Conservation (phyloP, 2,888 invertebrate species). For the Brenthis ino region DNA sequence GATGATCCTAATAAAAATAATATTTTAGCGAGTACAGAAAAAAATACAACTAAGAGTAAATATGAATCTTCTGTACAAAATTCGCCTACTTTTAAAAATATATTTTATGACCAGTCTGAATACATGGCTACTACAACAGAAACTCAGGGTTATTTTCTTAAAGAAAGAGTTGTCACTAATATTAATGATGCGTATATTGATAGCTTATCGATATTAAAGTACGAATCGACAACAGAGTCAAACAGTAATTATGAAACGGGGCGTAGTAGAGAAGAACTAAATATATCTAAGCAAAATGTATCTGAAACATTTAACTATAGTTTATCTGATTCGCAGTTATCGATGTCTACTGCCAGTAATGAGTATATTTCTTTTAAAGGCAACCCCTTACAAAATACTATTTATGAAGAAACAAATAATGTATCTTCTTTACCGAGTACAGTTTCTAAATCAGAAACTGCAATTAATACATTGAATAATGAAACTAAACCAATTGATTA, state of each 20-base stretch:
- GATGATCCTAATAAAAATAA: no score
- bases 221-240: no score
- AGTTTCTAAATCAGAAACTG: no score
- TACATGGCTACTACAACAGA: background rate
- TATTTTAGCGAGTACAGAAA: background rate
- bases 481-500: no score
- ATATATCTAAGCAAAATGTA: background rate
- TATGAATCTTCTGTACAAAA: background rate
- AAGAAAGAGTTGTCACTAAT: background rate
- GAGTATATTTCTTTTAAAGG: no score
- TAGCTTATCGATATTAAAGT: background rate
- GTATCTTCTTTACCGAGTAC: no score
- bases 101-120: background rate
- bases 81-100: background rate
- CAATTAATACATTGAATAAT: no score
- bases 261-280: background rate
- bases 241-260: background rate
- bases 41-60: background rate
- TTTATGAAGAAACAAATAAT: no score
- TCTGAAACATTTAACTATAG: no score
- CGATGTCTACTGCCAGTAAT: no score
- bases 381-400: no score
- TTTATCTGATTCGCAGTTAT: no score
- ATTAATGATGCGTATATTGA: background rate
- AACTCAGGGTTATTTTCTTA: background rate